These are phyloP conservation scores for Tachina grossa DNA, from an alignment of 2,888 invertebrate genomes.

Conservation along the genomic window DNA sequence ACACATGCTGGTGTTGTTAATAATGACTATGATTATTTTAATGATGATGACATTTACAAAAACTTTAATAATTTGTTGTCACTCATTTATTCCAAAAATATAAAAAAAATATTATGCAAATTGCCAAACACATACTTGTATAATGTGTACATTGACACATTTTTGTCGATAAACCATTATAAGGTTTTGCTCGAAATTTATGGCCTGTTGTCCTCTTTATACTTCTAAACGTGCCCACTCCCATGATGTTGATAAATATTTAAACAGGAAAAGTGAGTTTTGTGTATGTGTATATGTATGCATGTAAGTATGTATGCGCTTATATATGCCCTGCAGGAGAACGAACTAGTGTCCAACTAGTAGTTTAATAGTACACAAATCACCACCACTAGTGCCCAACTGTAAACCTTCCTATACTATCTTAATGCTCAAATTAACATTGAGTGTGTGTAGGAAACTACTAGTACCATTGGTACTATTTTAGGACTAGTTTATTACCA, in stretches of 20 bases:
- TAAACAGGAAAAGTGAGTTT: not conserved
- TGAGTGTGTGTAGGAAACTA: too few species aligned
- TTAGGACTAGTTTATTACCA: too few species aligned
- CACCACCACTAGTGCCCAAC: too few species aligned
- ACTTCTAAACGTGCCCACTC: not conserved
- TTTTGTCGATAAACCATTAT: constrained; percentile 49
- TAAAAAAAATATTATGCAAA: constrained; percentile 4
- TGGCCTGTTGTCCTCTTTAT: constrained; percentile 11
- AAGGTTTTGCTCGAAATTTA: constrained; percentile 50
- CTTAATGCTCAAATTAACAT: too few species aligned
- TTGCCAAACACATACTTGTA: not conserved
- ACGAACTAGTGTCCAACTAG: too few species aligned
- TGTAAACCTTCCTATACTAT: too few species aligned
- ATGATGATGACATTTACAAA: constrained; percentile 60
- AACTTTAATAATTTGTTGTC: constrained; percentile 59
- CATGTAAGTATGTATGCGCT: not conserved
- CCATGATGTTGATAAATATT: constrained; percentile 12
- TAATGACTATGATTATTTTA: constrained; percentile 54
- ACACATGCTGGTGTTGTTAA: constrained; percentile 15
- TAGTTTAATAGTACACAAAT: too few species aligned
- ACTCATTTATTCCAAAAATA: constrained; percentile 23
- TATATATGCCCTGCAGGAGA: too few species aligned
- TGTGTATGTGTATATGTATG: not conserved
- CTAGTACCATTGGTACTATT: too few species aligned
- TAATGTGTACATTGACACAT: constrained; percentile 11